Base-by-base conservation (phyloP, 1,140 invertebrate genomes). In the Trichoplusia ni region DNA sequence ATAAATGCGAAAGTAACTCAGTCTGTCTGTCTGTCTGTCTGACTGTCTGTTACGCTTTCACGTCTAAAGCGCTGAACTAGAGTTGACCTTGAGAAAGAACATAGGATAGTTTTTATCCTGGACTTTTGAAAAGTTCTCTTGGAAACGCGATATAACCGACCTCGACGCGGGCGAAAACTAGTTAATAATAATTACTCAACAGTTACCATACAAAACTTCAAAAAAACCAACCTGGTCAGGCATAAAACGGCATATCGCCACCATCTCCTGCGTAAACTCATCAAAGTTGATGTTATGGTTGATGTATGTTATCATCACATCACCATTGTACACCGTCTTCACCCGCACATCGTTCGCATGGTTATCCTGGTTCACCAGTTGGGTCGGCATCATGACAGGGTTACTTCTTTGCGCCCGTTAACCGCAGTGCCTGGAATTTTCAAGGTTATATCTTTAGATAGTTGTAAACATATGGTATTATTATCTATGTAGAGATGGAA, bases 221-320 rank as follows among this genome's bases (percentile, higher is more conserved):
- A n/a, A n/a, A n/a, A n/a, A n/a, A 94, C 93, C 91, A 71, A 94
- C 94, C 91, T 98, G 96, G 70, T 95, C 94, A 5, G 93, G 90
- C 67, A 92, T 82, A 92, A 99, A 99, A 44, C 96, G 94, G 82
- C 98, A 99, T 79, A 98, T 98, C 51, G 96, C 97, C 66, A 96
- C 94, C 92, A 99, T 98, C 91, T 99, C 98, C 73, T 96, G 94
- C 63, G 94, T 95, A 18, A 99, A 92, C 69, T 95, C 94, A 54
- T 98, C 96, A 59, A 98, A 93, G 14, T 94, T 95, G 56, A 99
- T 96, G 70, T 94, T 94, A 67, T 95, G 94, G 46, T 96, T 94
- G 72, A 99, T 96, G 85, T 98, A 98, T 2, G 96, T 99, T 67
- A 99, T 98, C 89, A 99, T 95, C 58, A 98, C 94, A 89, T 98